These are phyloP conservation scores for Lichenostomus cassidix DNA, from an alignment of 2,113 vertebrate genomes.

Conservation along the genomic window DNA sequence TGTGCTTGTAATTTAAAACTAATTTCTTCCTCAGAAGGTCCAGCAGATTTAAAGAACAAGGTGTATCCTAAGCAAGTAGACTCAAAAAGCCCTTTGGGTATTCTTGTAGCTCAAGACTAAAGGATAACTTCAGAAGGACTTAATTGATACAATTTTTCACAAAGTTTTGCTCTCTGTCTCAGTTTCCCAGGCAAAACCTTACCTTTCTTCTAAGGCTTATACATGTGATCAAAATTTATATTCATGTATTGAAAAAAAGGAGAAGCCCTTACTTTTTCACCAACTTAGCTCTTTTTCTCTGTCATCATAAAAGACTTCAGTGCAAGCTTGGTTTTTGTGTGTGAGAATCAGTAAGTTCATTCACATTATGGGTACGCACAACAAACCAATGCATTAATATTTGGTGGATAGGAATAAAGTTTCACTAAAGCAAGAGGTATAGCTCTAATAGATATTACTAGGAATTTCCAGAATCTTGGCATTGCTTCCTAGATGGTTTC, in stretches of 20 bases:
- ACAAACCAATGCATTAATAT: neutral
- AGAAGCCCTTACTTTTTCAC: neutral
- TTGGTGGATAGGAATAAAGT: neutral
- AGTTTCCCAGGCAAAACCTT: neutral
- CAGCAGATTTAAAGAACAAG: neutral
- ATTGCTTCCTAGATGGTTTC: neutral
- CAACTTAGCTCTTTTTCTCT: neutral
- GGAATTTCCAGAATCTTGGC: neutral
- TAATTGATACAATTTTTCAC: neutral
- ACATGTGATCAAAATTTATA: neutral
- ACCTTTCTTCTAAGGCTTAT: neutral
- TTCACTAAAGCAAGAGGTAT: neutral
- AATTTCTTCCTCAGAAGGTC: neutral
- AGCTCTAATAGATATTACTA: neutral
- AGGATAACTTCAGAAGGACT: constrained; percentile 13
- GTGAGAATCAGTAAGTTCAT: neutral
- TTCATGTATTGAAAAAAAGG: neutral
- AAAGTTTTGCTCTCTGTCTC: neutral
- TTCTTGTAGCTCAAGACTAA: neutral
- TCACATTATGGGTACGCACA: neutral
- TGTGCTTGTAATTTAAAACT: neutral
- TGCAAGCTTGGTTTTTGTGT: neutral
- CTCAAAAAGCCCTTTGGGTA: neutral
- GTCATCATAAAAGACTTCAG: neutral
- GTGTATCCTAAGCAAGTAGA: neutral